Evolutionary conservation across 2,797 vertebrate genomes (phyloP), one percentile per base, ranked within the genome.

Genomic region (Mycteria americana): DNA sequence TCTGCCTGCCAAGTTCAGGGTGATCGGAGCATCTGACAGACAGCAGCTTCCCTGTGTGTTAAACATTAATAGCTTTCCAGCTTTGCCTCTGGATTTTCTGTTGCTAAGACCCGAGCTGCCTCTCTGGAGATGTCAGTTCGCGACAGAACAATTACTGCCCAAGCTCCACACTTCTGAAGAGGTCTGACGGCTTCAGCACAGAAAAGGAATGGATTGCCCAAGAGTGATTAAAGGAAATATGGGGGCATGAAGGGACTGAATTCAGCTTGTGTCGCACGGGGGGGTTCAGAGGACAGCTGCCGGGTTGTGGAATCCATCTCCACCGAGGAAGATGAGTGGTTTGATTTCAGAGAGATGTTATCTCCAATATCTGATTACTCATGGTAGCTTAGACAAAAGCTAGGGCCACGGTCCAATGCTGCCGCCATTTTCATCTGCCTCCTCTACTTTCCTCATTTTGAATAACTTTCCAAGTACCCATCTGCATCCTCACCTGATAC

Each of bases 11-110:
- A 80, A 15, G 82, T 82, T 77, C 37, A 15, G 94, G 83, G 85
- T 24, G 77, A 84, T 64, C 3, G 35, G 79, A 79, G 59, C 39
- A 53, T 60, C 92, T 95, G 94, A 87, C 92, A 97, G 95, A 75
- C 93, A 94, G 93, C 76, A 82, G 75, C 82, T 93, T 93, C 92
- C 79, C 92, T 8, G 33, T 22, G 51, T 92, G 90, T 80, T 88
- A 65, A 90, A 95, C 93, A 93, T 87, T 84, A 92, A 94, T 92
- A 89, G 91, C 82, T 91, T 89, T 85, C 70, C 89, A 87, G 92
- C 88, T 84, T 67, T 91, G 94, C 93, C 35, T 57, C 91, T 93
- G 92, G 89, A 78, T 95, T 93, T 88, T 48, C 9, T 18, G 88
- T 33, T 68, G 41, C 91, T 62, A n/a, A 85, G 85, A 72, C 79